Evolutionary conservation across 2,113 vertebrate species (phyloP).

Genomic region (Plecotus auritus): DNA sequence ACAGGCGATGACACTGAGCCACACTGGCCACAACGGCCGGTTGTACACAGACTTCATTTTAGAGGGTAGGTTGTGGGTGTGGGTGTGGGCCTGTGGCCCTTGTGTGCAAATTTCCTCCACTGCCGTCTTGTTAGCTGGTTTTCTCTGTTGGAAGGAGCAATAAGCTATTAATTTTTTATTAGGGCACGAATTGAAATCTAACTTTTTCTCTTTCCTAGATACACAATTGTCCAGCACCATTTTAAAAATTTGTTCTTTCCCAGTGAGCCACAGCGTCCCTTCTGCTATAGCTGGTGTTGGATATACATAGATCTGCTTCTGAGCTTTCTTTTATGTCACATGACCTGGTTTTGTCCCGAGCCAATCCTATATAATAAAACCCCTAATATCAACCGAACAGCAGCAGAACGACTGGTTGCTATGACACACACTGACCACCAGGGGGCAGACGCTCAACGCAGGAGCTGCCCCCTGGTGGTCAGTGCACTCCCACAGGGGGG

Average conservation of each 20-base stretch:
- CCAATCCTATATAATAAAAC: background rate
- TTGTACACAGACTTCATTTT: background rate
- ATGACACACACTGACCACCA: no score
- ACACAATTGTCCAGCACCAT: background rate
- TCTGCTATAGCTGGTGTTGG: background rate
- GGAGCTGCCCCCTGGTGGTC: no score
- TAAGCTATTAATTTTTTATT: background rate
- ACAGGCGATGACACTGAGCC: background rate
- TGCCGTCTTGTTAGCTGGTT: background rate
- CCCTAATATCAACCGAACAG: no score
- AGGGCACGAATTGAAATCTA: background rate
- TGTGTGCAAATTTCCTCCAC: no score
- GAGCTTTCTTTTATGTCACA: background rate
- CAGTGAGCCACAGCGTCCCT: no score
- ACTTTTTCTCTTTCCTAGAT: background rate
- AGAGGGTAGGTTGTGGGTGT: background rate
- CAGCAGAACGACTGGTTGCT: no score
- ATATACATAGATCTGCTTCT: accelerated
- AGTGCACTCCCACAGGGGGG: no score
- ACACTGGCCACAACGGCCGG: background rate
- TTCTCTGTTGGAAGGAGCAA: background rate
- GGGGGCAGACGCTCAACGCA: no score
- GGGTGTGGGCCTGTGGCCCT: no score
- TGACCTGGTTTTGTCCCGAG: background rate
- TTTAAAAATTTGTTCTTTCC: background rate